Conservation (phyloP, 1,140 invertebrate genomes). For the Tetramorium alpestre region DNA sequence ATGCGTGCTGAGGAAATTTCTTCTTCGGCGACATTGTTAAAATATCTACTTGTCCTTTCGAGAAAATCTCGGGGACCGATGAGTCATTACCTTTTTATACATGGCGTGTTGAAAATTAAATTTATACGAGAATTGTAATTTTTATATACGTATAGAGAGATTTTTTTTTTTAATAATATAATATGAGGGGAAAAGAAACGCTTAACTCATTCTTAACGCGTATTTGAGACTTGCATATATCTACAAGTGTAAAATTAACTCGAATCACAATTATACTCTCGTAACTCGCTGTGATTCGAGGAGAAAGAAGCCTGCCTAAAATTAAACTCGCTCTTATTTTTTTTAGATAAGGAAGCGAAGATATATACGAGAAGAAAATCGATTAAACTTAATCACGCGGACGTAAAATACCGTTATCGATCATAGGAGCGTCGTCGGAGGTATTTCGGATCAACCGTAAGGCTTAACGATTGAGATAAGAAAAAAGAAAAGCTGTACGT, state of each 20-base stretch:
- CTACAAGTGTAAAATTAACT: background rate
- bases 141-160: background rate
- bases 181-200: too few species aligned
- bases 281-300: background rate
- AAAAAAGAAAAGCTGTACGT: background rate
- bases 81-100: background rate
- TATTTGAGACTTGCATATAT: background rate
- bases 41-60: constrained; percentile 1
- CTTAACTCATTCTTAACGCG: background rate
- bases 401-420: constrained; percentile 52
- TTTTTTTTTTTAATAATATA: background rate
- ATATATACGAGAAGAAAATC: constrained; percentile 54
- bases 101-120: background rate
- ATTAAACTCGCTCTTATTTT: background rate
- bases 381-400: constrained; percentile 71
- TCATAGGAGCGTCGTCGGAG: constrained; percentile 59
- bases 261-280: background rate
- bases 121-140: background rate
- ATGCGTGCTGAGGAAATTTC: constrained; percentile 66
- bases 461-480: constrained; percentile 12
- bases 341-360: background rate
- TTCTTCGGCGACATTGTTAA: constrained; percentile 46
- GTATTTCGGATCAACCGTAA: constrained; percentile 42
- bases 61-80: background rate
- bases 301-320: background rate